Evolutionary conservation across 2,113 vertebrate genomes (phyloP).

Genomic region (Odontesthes bonariensis): DNA sequence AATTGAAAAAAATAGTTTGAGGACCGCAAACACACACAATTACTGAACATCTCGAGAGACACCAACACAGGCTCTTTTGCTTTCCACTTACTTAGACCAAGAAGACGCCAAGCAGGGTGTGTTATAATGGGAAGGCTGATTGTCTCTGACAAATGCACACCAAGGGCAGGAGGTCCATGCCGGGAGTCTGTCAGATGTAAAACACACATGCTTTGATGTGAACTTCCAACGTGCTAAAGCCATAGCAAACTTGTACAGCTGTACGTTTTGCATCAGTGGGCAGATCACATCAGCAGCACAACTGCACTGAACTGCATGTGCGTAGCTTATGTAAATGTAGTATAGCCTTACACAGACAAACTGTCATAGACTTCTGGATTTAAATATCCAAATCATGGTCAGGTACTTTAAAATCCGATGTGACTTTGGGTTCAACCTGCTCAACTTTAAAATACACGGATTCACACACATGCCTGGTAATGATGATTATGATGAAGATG

Average conservation of each 20-base stretch:
- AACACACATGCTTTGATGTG: slow-evolving; percentile 76
- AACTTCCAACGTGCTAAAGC: slow-evolving; percentile 35
- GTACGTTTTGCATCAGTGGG: slow-evolving; percentile 41
- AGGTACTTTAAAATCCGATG: not conserved
- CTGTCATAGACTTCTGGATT: not conserved
- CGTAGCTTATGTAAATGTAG: slow-evolving; percentile 7
- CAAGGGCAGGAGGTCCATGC: slow-evolving; percentile 49
- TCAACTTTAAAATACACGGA: slow-evolving; percentile 27
- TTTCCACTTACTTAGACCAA: slow-evolving; percentile 10
- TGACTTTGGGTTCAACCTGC: slow-evolving; percentile 34
- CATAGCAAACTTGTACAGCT: slow-evolving; percentile 40
- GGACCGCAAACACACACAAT: slow-evolving; percentile 30
- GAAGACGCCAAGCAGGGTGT: slow-evolving; percentile 21
- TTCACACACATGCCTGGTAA: slow-evolving; percentile 41
- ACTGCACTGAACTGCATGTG: slow-evolving; percentile 9
- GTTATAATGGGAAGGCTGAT: slow-evolving; percentile 52
- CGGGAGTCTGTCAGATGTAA: slow-evolving; percentile 57
- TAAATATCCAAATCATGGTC: not conserved
- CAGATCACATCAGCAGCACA: slow-evolving; percentile 28
- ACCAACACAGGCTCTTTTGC: not conserved
- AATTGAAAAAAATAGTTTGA: slow-evolving; percentile 16
- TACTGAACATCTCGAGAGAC: not conserved
- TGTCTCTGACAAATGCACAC: slow-evolving; percentile 69
- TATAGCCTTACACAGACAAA: not conserved
- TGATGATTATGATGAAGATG: slow-evolving; percentile 64